These are phyloP conservation scores for Gnathonemus longibarbis DNA, from an alignment of 2,113 vertebrate genomes.

Conservation along the genomic window DNA sequence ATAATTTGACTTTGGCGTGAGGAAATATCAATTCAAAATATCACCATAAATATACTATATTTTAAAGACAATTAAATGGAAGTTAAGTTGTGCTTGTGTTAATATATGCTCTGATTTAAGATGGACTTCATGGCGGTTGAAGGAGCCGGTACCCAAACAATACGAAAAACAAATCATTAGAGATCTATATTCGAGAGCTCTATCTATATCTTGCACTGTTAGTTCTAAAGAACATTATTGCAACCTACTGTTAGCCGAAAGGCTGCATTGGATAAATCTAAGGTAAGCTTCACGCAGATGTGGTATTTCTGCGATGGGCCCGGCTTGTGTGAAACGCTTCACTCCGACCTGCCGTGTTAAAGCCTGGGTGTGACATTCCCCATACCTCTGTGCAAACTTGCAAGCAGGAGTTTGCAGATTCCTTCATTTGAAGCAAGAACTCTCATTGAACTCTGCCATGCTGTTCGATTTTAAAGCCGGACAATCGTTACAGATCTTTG, in stretches of 20 bases:
- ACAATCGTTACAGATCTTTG: neutral
- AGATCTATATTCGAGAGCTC: neutral
- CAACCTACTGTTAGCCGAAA: neutral
- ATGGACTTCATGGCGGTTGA: neutral
- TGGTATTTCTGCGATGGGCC: neutral
- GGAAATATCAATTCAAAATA: neutral
- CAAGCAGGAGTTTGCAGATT: constrained; percentile 17
- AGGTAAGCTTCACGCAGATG: neutral
- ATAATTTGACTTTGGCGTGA: neutral
- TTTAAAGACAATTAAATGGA: neutral
- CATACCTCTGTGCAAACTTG: constrained; percentile 38
- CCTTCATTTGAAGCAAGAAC: constrained; percentile 14
- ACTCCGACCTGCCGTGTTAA: neutral
- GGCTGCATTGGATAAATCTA: neutral
- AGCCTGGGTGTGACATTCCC: constrained; percentile 43
- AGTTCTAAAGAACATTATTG: neutral
- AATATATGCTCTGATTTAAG: neutral
- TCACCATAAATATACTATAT: neutral
- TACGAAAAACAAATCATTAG: neutral
- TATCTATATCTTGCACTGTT: neutral
- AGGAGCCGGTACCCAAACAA: neutral
- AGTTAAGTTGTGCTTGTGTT: neutral
- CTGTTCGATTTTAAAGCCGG: neutral
- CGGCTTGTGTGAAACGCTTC: neutral
- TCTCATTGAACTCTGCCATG: neutral